Base-by-base conservation (phyloP, 2,888 invertebrate species). In the Margaritifera margaritifera region DNA sequence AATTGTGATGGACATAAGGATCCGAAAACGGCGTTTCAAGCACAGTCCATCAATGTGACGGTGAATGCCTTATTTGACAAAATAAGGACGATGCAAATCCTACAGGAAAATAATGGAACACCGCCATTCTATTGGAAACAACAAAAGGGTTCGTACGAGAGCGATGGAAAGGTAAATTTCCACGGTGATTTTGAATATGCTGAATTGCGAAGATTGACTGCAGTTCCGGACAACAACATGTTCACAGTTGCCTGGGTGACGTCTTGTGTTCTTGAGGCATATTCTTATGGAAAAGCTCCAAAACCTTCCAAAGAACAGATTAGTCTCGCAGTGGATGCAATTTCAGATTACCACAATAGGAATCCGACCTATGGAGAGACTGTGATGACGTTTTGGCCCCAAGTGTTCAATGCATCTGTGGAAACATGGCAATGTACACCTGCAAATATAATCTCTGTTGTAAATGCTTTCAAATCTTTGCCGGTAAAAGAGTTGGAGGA, bases 321-420 rank as follows among this genome's bases (percentile, higher is more conserved):
- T 15, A 63, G 31, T 20, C 60, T 77, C 42, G 75, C 78, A 0
- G 52, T 82, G 25, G 68, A 75, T 25, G 71, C 77, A 27, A 79
- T 83, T 31, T 71, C 77, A 55, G 57, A 66, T n/a, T 81, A 78
- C 68, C 55, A 64, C 53, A 74, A 84, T 68, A 65, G 72, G 57
- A 84, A 84, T 69, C 66, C 68, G 1, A 74, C 77, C 15, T 77
- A 78, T 53, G 66, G 69, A 4, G 76, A 79, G 55, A 81, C 81
- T 3, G 70, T 80, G 54, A 83, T 81, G 77, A 75, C 80, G 24
- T 84, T 84, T 68, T 84, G 84, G 84, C 77, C 75, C 20, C 82
- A 81, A 66, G 67, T 65, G 24, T 78, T 75, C 55, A 82, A 84
- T 56, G 62, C 61, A 19, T 80, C 79, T 0, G 71, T 71, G 0